Base-by-base conservation (phyloP, 1,140 invertebrate genomes). In the Callitettix versicolor region DNA sequence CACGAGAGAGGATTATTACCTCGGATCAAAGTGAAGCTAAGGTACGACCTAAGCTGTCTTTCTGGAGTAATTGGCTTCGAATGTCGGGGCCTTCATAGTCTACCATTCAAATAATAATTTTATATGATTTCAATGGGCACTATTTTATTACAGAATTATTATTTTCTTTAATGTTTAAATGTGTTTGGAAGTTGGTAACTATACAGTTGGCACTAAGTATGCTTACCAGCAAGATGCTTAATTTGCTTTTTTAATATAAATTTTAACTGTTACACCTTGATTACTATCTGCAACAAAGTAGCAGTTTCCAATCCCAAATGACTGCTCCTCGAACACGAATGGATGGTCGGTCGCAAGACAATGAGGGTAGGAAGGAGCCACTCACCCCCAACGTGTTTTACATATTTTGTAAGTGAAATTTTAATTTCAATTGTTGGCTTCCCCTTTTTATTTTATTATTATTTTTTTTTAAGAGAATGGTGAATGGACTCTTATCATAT, bases 1-100 rank as follows among this genome's bases (percentile, higher is more conserved):
- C 38, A 24, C 63, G 67, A 69, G 58, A 66, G 60, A 30, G 64
- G 67, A 70, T 52, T 43, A 34, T 53, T n/a, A 33, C n/a, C 21
- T 30, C 49, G 11, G 48, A 47, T 53, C 54, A 63, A 67, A 68
- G 70, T 65, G 75, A 69, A 68, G 73, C 75, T 69, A 82, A 82
- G 79, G 80, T 82, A 81, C 79, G 79, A 72, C 71, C 78, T 65
- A 79, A 77, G 71, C 74, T 76, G 67, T 75, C 72, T 68, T 78
- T 81, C 71, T 80, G 79, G 78, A 78, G 67, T 68, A 73, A 69
- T 72, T 81, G 79, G 78, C 73, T 81, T 49, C 54, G 54, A 46
- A 46, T 46, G 54, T 55, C 54, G 26, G 34, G 54, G 44, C 54
- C 54, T 34, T 48, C 54, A 7, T 55, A 40, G 33, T 49, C 36